A percentile compares a stretch with the other conserved stretches of the same genome.
phyloP scores from a whole-genome alignment of 64 coral and sea anemone species.

The Actinia tenebrosa region DNA sequence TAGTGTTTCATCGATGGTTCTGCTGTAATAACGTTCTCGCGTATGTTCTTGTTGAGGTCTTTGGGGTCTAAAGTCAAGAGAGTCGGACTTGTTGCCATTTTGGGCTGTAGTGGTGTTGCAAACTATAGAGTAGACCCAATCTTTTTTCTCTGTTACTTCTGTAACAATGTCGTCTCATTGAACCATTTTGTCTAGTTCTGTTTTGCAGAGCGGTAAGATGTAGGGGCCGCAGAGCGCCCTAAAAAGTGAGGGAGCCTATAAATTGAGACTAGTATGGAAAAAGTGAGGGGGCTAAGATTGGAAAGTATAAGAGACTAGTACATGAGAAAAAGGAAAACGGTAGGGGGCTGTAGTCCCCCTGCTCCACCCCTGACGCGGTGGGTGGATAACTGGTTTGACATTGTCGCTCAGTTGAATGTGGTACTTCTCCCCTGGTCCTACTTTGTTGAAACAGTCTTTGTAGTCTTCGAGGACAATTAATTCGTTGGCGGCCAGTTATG shows the following conservation, averaged over 20 bases:
- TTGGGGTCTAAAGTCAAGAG: slow-evolving; percentile 45
- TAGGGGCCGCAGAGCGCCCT: too few species aligned
- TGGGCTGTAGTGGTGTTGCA: slow-evolving; percentile 42
- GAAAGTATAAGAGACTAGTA: too few species aligned
- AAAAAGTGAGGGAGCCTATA: too few species aligned
- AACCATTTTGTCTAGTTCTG: slow-evolving; percentile 37
- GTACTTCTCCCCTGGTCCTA: slow-evolving; percentile 42
- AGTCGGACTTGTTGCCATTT: slow-evolving; percentile 29
- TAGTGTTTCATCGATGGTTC: slow-evolving; percentile 46
- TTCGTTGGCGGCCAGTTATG: background rate
- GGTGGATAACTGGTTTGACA: slow-evolving; percentile 35
- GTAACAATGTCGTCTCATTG: slow-evolving; percentile 33
- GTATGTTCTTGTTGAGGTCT: slow-evolving; percentile 43
- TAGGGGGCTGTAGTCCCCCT: too few species aligned
- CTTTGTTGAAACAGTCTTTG: slow-evolving; percentile 48
- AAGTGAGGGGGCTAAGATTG: too few species aligned
- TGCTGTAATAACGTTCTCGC: slow-evolving; percentile 45
- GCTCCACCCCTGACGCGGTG: too few species aligned
- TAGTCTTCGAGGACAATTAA: background rate
- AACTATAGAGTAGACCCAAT: slow-evolving; percentile 65
- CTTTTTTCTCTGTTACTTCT: slow-evolving; percentile 40
- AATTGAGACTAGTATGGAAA: slow-evolving; percentile 36
- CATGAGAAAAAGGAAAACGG: too few species aligned
- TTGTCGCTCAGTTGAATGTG: slow-evolving; percentile 50
- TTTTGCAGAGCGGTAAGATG: slow-evolving; percentile 47